phyloP scores from a whole-genome alignment of 2,113 vertebrate genomes.

The Acinonyx jubatus region DNA sequence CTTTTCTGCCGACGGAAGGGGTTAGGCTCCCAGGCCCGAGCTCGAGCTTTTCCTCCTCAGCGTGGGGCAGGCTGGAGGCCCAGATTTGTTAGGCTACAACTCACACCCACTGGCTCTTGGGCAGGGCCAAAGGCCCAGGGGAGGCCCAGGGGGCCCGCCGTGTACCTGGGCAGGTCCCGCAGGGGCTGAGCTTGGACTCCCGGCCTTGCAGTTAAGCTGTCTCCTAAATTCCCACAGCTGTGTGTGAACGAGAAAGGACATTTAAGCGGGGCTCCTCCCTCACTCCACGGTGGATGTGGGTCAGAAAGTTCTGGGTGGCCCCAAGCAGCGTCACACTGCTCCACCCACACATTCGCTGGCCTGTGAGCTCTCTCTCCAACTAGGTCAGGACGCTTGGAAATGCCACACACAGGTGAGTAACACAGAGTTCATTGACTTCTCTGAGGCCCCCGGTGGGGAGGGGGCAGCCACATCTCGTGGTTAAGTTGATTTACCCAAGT shows the following conservation, averaged over 20 bases:
- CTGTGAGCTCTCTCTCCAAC: not conserved
- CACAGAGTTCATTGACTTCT: not conserved
- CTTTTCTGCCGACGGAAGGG: not conserved
- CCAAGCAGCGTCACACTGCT: not conserved
- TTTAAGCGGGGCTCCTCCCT: not conserved
- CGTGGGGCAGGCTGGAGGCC: not conserved
- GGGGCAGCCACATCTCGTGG: not conserved
- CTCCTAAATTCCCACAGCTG: not conserved
- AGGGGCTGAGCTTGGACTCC: not conserved
- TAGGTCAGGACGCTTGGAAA: not conserved
- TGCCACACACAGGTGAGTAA: not conserved
- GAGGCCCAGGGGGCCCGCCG: too few species aligned
- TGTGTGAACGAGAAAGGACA: not conserved
- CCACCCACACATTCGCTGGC: not conserved
- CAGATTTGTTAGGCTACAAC: not conserved
- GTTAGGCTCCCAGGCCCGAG: not conserved
- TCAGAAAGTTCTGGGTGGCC: not conserved
- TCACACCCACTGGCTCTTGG: not conserved
- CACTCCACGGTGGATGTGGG: rapidly evolving
- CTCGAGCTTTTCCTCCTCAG: not conserved
- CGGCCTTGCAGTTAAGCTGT: not conserved
- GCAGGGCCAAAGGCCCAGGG: not conserved
- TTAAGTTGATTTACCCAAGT: not conserved
- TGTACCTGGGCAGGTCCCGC: not conserved
- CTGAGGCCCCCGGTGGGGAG: not conserved